Conservation (phyloP, 2,797 vertebrate genomes). For the Macropodus opercularis region DNA sequence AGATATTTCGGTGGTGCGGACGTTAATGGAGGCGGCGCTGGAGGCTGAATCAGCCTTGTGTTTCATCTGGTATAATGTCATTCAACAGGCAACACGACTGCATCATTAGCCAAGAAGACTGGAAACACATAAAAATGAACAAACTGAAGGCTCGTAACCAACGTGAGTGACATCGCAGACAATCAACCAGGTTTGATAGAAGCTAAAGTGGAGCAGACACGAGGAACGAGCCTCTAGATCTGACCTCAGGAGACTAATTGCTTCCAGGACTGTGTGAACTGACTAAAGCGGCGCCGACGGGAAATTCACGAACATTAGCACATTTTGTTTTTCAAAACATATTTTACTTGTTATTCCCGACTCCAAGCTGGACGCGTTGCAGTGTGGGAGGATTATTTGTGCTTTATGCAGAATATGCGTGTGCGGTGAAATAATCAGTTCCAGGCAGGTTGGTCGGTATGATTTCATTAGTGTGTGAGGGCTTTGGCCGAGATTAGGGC, state of each 20-base stretch:
- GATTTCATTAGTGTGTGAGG: conserved; percentile 76
- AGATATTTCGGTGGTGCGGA: conserved; percentile 44
- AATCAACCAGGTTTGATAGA: neutral
- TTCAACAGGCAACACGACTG: conserved; percentile 59
- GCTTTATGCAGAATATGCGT: conserved; percentile 29
- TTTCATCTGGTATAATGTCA: conserved; percentile 72
- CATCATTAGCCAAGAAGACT: conserved; percentile 72
- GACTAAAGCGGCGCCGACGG: conserved; percentile 6
- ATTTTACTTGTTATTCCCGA: conserved; percentile 31
- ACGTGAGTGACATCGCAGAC: conserved; percentile 3
- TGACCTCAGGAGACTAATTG: conserved; percentile 58
- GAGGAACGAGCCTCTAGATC: conserved; percentile 14
- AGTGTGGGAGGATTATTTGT: conserved; percentile 3
- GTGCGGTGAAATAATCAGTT: conserved; percentile 74
- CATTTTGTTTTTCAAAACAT: conserved; percentile 45
- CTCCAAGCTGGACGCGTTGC: neutral
- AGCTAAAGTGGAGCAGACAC: conserved; percentile 15
- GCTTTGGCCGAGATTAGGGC: conserved; percentile 77
- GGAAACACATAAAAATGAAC: too few relatives aligned
- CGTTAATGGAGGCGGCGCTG: conserved; percentile 71
- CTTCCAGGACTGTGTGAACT: conserved; percentile 43
- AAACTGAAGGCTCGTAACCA: conserved; percentile 2
- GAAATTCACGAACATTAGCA: conserved; percentile 49
- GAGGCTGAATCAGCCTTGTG: conserved; percentile 73
- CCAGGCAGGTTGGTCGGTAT: conserved; percentile 74